Evolutionary conservation across 2,113 vertebrate species (phyloP).

Genomic region (Cisticola juncidis): DNA sequence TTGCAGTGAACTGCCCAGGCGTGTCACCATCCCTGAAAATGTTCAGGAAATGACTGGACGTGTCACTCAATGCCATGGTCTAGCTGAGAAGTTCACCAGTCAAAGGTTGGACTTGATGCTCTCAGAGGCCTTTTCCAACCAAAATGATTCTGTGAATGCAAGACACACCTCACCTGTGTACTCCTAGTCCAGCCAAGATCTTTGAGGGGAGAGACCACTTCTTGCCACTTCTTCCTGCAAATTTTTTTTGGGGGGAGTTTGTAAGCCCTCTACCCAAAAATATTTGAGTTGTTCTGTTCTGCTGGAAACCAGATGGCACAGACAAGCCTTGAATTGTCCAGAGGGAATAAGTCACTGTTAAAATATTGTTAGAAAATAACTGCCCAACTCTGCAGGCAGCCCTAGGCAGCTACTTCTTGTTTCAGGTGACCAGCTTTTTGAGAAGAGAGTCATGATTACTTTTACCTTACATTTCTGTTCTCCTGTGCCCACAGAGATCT

Average conservation of each 20-base stretch:
- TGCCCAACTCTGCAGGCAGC: background rate
- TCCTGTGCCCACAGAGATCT: background rate
- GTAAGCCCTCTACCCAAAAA: background rate
- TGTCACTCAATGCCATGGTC: background rate
- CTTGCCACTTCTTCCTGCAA: background rate
- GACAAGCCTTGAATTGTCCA: background rate
- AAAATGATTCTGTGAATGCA: background rate
- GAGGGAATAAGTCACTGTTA: background rate
- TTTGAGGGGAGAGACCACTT: accelerated
- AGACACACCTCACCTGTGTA: background rate
- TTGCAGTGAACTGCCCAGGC: background rate
- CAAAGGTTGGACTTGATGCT: background rate
- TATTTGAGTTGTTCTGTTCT: accelerated
- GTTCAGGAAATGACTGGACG: background rate
- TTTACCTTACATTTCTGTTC: background rate
- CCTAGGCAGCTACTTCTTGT: background rate
- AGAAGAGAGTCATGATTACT: background rate
- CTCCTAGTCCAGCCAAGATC: background rate
- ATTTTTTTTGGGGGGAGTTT: background rate
- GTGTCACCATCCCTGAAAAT: background rate
- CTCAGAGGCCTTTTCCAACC: background rate
- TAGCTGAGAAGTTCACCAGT: background rate
- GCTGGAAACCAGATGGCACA: background rate
- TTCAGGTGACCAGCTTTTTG: background rate
- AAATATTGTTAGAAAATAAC: background rate